Base-by-base conservation (phyloP, 2,888 invertebrate genomes). In the Stenchaetothrips biformis region DNA sequence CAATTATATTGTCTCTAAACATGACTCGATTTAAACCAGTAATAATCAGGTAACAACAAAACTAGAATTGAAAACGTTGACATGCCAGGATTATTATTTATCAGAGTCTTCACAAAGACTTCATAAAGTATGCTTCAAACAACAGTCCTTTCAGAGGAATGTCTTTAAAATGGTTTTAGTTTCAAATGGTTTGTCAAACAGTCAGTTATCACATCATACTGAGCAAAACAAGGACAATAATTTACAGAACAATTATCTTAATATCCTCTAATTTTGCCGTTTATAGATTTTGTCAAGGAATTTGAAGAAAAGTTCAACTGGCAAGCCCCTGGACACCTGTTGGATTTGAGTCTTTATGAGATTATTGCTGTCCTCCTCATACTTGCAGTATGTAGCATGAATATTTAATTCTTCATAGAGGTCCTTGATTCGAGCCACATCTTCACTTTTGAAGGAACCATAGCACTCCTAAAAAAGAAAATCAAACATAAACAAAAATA, bases 341-440 rank as follows among this genome's bases (percentile, higher is more conserved):
- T 94, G 94, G 84, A 96, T 94, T 86, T 94, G 94, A 7, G 93
- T 93, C 84, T 91, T 92, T 83, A 95, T 92, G 84, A 93, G 89
- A 85, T 95, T 94, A 84, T 93, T 94, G 18, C 92, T 93, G 84
- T 95, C 93, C 85, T 95, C 94, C 87, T 96, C 95, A 84, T 94
- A 95, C 48, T 92, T 90, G 0, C 92, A 90, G 85, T 92, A 96
- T 0, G 93, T 92, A 82, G 92, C 90, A 0, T 93, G 92, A 77
- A 96, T 86, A 82, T 92, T 92, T 4, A 96, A 87, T 82, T 94
- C 93, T 84, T 92, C 92, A 84, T 95, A 96, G 0, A 96, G 87
- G 82, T 92, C 89, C 85, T 92, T 94, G 77, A 96, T 91, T 82
- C 89, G 90, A 79, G 90, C 89, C 7, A 93, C 90, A 82, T 93